These are phyloP conservation scores for Apus apus DNA, from an alignment of 2,113 vertebrate genomes.

Conservation along the genomic window DNA sequence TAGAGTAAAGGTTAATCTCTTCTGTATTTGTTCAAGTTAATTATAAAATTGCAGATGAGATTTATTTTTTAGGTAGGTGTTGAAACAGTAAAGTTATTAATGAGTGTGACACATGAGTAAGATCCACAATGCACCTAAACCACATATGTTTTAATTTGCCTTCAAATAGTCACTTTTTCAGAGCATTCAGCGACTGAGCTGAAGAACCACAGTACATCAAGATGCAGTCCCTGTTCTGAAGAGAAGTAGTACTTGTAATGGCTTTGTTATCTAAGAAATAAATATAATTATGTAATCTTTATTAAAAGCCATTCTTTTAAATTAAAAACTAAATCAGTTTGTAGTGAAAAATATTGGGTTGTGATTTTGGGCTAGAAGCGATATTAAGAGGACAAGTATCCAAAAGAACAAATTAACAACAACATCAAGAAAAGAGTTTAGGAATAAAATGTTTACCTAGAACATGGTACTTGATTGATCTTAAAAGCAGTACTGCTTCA, in stretches of 20 bases:
- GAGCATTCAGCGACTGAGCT: neutral
- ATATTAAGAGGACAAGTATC: neutral
- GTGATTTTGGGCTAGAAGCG: constrained; percentile 20
- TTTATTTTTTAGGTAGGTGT: neutral
- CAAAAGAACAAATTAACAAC: neutral
- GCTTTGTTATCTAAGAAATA: constrained; percentile 16
- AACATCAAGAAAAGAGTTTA: neutral
- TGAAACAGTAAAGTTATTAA: neutral
- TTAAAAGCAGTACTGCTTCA: neutral
- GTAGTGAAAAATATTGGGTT: constrained; percentile 24
- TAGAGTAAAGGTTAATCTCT: neutral
- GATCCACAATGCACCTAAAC: neutral
- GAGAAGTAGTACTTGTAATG: neutral
- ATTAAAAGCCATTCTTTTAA: constrained; percentile 40
- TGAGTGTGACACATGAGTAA: neutral
- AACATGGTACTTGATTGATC: constrained; percentile 19
- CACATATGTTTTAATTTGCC: neutral
- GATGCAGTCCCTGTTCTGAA: neutral
- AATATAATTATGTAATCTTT: neutral
- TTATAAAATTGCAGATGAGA: neutral
- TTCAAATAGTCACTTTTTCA: neutral
- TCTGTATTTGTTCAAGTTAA: neutral
- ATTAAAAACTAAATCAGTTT: constrained; percentile 26
- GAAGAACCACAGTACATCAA: neutral
- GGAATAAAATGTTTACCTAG: neutral